Evolutionary conservation across 1,140 invertebrate genomes (phyloP).

Genomic region (Drosophila eugracilis): DNA sequence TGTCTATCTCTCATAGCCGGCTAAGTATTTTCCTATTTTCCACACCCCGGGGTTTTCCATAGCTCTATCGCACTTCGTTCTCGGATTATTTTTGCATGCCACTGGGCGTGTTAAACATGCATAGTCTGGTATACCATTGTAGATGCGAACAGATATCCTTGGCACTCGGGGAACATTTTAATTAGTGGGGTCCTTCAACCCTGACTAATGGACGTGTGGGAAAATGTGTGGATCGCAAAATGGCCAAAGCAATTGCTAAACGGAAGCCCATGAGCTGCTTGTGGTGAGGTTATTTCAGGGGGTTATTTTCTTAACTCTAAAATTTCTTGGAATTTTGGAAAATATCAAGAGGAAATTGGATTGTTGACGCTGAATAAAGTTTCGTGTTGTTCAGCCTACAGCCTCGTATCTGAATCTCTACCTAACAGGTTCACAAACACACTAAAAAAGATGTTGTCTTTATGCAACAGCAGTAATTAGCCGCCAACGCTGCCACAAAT

Average conservation of each 20-base stretch:
- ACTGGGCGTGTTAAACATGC: slow-evolving; percentile 52
- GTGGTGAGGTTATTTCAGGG: no score
- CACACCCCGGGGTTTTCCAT: neutral
- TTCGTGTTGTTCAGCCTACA: no score
- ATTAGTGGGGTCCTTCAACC: slow-evolving; percentile 42
- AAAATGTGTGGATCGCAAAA: slow-evolving; percentile 2
- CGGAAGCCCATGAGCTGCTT: no score
- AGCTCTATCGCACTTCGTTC: slow-evolving; percentile 24
- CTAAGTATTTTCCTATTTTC: neutral
- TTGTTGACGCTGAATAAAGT: no score
- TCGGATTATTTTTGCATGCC: slow-evolving; percentile 52
- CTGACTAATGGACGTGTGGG: slow-evolving; percentile 10
- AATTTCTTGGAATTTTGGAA: no score
- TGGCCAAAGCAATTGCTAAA: no score
- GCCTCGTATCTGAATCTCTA: no score
- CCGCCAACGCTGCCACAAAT: slow-evolving; percentile 61
- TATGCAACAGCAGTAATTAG: slow-evolving; percentile 59
- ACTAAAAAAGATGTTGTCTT: slow-evolving; percentile 15
- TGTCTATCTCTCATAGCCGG: slow-evolving; percentile 10
- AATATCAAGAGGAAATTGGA: no score
- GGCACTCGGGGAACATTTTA: slow-evolving; percentile 41
- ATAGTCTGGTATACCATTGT: slow-evolving; percentile 44
- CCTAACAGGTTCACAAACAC: no score
- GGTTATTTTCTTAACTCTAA: no score
- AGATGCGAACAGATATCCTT: slow-evolving; percentile 44